Base-by-base conservation (phyloP, 2,888 invertebrate species). In the Hypomecis atomaria region DNA sequence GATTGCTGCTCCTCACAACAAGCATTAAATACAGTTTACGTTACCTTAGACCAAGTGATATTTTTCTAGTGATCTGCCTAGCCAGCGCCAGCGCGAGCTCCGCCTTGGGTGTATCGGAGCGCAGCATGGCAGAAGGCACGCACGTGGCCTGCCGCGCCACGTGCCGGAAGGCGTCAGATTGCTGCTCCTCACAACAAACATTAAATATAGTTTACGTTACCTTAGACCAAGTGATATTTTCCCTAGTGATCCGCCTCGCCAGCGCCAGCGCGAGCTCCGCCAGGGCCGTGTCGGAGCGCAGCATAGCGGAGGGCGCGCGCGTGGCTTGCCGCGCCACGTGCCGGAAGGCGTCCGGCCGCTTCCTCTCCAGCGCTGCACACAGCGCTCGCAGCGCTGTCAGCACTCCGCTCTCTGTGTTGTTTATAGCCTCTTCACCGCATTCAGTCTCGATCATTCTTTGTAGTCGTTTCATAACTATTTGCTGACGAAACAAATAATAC, bases 211-310 rank as follows among this genome's bases (percentile, higher is more conserved):
- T 23, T 23, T 23, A 23, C 23, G 1, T 23, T 23, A 96, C 95
- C 90, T 96, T 97, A 60, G 96, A 95, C 97, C 97, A 97, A 0
- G 95, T 96, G 65, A 96, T 95, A 74, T 96, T 96, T 40, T 93
- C 89, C 60, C 95, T 94, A 70, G 96, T 95, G 56, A 97, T 91
- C 65, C 96, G 95, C 36, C 96, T 93, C 0, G 96, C 96, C 8
- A 97, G 94, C 9, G 96, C 95, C 42, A 95, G 93, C 45, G 96
- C 87, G 38, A 96, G 89, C 67, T 94, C 94, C 6, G 94, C 91
- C 45, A 95, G 91, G 9, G 94, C 94, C 61, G 94, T 94, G 75
- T 95, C 94, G 0, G 94, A 93, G 1, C 94, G 89, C 45, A 94
- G 89, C 86, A 94, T 94, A 34, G 94, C 92, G 4, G 93, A 91